Percentiles rank a stretch among this genome's conserved stretches.
These are phyloP conservation scores for Tenthredo mesomela DNA, from an alignment of 2,888 invertebrate genomes.

Conservation along the genomic window DNA sequence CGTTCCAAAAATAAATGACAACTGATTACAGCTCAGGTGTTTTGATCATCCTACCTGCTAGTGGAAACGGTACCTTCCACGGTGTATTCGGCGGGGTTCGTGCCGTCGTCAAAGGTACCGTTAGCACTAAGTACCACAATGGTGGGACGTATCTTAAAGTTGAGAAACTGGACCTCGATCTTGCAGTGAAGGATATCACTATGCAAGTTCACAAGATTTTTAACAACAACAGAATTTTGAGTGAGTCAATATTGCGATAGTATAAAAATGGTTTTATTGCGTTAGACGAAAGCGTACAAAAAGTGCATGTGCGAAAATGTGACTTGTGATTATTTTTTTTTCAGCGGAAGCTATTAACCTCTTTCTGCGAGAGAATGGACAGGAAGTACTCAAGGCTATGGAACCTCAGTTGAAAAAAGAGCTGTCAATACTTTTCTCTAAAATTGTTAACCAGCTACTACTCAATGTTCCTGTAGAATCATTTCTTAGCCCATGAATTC, in stretches of 20 bases:
- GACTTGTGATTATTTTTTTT: not conserved
- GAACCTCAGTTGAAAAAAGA: constrained; percentile 84
- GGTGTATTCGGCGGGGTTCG: constrained; percentile 83
- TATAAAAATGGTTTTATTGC: not conserved
- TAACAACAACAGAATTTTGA: constrained; percentile 85
- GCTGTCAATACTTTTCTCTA: constrained; percentile 82
- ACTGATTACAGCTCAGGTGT: constrained; percentile 81
- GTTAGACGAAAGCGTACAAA: constrained; percentile 25
- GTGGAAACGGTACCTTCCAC: constrained; percentile 85
- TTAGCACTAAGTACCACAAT: constrained; percentile 78
- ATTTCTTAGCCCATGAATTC: constrained; percentile 79
- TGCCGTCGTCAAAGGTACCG: constrained; percentile 81
- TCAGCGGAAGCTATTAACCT: constrained; percentile 87
- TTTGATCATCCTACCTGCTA: constrained; percentile 85
- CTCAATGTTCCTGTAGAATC: constrained; percentile 83
- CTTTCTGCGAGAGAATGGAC: constrained; percentile 85
- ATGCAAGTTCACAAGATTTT: constrained; percentile 85
- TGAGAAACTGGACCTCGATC: constrained; percentile 82
- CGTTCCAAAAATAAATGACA: not conserved
- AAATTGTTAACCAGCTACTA: constrained; percentile 84
- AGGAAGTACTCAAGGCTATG: constrained; percentile 85
- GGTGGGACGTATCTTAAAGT: constrained; percentile 82
- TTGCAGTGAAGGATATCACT: constrained; percentile 82
- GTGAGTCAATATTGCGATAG: constrained; percentile 78
- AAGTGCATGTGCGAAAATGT: not conserved